Evolutionary conservation across 2,113 vertebrate species (phyloP), one percentile per base, ranked within the genome.

Genomic region (Rhinolophus sinicus): DNA sequence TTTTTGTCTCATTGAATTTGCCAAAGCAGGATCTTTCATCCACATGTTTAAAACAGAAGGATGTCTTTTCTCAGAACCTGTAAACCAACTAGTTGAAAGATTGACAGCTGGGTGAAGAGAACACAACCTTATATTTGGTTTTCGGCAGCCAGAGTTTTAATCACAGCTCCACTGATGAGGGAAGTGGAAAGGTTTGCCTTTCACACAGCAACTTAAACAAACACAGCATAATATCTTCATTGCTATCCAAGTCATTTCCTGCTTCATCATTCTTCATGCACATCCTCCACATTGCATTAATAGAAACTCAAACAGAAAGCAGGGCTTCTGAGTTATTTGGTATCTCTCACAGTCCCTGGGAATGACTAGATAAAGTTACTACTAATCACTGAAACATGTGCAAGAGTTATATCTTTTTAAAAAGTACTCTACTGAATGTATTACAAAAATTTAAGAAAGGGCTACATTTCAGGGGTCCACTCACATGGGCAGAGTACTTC

Each of bases 1-100:
- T 99, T 99, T 98, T 97, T 81, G 98, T 99, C 97, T 98, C 98
- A 96, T 98, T 98, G 98, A 98, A 98, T 99, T 99, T 99, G 97
- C 97, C 98, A 98, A 99, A 98, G 98, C 98, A 98, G 97, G 98
- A 97, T 98, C 98, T 98, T 96, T 97, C 8, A 19, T 73, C 22
- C 67, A 52, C 33, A 38, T 60, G 6, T 73, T 96, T 93, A 95
- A 97, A 98, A 89, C 15, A 65, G 58, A n/a, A 92, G 58, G 13
- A 2, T 4, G 60, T 96, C 78, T 97, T 95, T 97, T 93, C 95
- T 94, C 88, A 93, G 89, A 96, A 54, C 95, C 83, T 90, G 72
- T 95, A 96, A 97, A 96, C 80, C 80, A 81, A 62, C 78, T 75
- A 58, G 81, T 73, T 97, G 93, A 98, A 97, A 98, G 96, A 96